Conservation (phyloP, 2,113 vertebrate species). For the Glareola pratincola region DNA sequence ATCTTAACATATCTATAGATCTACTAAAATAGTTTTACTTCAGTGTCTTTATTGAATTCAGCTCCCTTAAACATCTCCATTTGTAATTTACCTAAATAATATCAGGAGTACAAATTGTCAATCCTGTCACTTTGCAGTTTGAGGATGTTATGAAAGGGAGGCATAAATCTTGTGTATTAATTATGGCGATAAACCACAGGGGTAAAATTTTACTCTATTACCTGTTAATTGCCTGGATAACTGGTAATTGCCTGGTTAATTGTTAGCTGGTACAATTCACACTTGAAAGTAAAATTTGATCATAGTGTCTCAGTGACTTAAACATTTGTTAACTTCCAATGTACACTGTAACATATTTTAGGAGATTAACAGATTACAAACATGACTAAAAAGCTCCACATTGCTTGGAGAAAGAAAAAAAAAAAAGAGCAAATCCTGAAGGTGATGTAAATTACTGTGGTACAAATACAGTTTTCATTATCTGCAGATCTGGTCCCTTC, state of each 20-base stretch:
- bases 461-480: not conserved
- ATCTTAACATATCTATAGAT: not conserved
- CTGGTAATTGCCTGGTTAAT: not conserved
- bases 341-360: not conserved
- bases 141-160: not conserved
- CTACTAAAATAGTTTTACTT: not conserved
- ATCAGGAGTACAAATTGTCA: not conserved
- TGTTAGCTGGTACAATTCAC: not conserved
- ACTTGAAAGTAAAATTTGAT: not conserved
- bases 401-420: not conserved
- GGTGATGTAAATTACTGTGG: not conserved
- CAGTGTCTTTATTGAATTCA: not conserved
- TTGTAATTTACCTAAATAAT: not conserved
- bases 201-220: not conserved
- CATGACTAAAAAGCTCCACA: not conserved
- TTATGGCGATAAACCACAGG: not conserved
- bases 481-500: not conserved
- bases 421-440: not conserved
- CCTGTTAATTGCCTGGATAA: not conserved
- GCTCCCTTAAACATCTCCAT: not conserved
- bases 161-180: not conserved
- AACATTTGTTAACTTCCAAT: not conserved
- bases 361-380: not conserved
- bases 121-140: not conserved
- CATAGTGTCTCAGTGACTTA: not conserved